phyloP scores from a whole-genome alignment of 2,888 invertebrate species.

The Drosophila algonquin region DNA sequence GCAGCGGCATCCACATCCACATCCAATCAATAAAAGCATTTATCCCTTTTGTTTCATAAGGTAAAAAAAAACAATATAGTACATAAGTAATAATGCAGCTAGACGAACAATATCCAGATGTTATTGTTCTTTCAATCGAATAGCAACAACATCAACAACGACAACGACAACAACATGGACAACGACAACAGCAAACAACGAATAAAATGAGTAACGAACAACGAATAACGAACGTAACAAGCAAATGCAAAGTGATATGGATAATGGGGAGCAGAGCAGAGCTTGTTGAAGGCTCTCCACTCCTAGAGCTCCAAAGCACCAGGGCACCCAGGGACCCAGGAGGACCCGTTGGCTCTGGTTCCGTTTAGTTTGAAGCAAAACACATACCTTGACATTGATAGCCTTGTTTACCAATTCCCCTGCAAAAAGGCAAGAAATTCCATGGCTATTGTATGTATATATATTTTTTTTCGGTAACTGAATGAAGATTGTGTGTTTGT shows the following conservation, averaged over 20 bases:
- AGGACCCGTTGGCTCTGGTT: slow-evolving; percentile 35
- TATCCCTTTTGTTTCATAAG: slow-evolving; percentile 1
- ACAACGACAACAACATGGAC: slow-evolving; percentile 47
- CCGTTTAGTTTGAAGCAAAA: slow-evolving; percentile 73
- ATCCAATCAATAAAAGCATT: slow-evolving; percentile 1
- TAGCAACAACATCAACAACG: slow-evolving; percentile 58
- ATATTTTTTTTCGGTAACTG: slow-evolving; percentile 68
- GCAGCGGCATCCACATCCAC: background rate
- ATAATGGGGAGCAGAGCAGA: slow-evolving; percentile 18
- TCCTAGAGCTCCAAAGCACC: slow-evolving; percentile 38
- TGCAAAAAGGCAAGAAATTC: slow-evolving; percentile 87
- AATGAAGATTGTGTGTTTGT: slow-evolving; percentile 57
- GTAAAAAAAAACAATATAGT: slow-evolving; percentile 14
- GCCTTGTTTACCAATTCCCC: slow-evolving; percentile 98
- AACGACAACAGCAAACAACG: slow-evolving; percentile 43
- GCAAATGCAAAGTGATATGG: slow-evolving; percentile 73
- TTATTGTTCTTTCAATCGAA: slow-evolving; percentile 44
- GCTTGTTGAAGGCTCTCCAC: slow-evolving; percentile 23
- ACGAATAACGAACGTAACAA: slow-evolving; percentile 53
- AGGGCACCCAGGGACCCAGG: slow-evolving; percentile 24
- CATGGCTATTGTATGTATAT: slow-evolving; percentile 82
- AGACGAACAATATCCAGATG: slow-evolving; percentile 50
- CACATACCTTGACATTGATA: slow-evolving; percentile 97
- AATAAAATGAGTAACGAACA: slow-evolving; percentile 33
- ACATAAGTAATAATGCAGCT: slow-evolving; percentile 41